These are phyloP conservation scores for Heloderma charlesbogerti DNA, from an alignment of 2,113 vertebrate species.

Conservation along the genomic window DNA sequence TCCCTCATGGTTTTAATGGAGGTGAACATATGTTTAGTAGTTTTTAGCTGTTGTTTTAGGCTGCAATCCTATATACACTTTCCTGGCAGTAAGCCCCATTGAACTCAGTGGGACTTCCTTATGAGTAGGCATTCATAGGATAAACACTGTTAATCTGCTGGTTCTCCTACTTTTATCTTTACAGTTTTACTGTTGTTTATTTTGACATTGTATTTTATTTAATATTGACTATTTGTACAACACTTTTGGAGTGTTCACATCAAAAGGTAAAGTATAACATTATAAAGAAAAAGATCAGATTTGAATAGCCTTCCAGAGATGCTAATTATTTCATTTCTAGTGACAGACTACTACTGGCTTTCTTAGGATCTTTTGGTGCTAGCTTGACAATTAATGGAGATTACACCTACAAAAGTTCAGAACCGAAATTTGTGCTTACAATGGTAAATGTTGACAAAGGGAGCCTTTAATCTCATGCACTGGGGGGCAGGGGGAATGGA, in stretches of 20 bases:
- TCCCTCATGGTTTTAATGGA: neutral
- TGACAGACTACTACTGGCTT: neutral
- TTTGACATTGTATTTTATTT: neutral
- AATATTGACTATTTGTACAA: neutral
- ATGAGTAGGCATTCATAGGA: neutral
- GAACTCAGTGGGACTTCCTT: too few relatives aligned
- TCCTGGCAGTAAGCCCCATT: neutral
- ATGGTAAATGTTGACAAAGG: neutral
- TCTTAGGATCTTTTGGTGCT: neutral
- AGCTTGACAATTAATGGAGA: neutral
- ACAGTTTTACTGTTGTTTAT: neutral
- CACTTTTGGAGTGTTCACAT: neutral
- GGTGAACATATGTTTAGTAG: neutral
- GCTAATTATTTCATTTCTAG: neutral
- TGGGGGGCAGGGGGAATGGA: neutral
- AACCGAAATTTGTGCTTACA: neutral
- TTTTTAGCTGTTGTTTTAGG: neutral
- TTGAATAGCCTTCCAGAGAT: neutral
- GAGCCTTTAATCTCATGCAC: neutral
- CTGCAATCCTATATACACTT: too few relatives aligned
- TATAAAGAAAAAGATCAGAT: neutral
- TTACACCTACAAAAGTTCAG: neutral
- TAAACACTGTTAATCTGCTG: neutral
- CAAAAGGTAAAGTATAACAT: neutral
- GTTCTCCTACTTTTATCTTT: neutral